Conservation (phyloP, 2,888 invertebrate genomes). For the Incurvaria masculella region DNA sequence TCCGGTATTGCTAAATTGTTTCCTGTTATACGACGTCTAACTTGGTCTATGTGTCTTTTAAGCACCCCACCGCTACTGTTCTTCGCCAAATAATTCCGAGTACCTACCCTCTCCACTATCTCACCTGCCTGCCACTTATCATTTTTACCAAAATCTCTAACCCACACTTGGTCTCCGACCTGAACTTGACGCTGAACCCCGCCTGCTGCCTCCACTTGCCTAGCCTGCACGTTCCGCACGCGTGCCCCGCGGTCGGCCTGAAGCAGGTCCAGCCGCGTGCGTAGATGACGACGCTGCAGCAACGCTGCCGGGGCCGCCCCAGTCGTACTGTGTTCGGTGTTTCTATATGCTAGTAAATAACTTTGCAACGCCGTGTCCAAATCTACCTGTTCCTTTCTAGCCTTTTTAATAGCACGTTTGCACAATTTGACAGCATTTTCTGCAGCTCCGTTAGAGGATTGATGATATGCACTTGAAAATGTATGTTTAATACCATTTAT, state of each 20-base stretch:
- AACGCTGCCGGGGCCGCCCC: conserved; percentile 1
- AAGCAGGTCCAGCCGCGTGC: conserved; percentile 1
- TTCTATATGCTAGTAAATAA: conserved; percentile 1
- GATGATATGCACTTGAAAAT: not conserved
- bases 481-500: not conserved
- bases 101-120: not conserved
- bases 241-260: not conserved
- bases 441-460: not conserved
- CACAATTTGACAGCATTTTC: conserved; percentile 4
- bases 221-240: not conserved
- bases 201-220: not conserved
- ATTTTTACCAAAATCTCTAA: not conserved
- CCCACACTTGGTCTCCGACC: not conserved
- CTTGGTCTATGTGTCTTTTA: conserved; percentile 1
- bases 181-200: not conserved
- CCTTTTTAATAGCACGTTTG: conserved; percentile 7
- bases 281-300: not conserved
- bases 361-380: conserved; percentile 2
- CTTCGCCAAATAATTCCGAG: not conserved
- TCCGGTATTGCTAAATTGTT: no score
- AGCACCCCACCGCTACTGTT: not conserved
- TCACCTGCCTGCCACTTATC: not conserved
- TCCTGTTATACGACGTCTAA: no score
- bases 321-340: not conserved
- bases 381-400: not conserved